Evolutionary conservation across 1,140 invertebrate genomes (phyloP).

Genomic region (Panagrolaimus sp.): DNA sequence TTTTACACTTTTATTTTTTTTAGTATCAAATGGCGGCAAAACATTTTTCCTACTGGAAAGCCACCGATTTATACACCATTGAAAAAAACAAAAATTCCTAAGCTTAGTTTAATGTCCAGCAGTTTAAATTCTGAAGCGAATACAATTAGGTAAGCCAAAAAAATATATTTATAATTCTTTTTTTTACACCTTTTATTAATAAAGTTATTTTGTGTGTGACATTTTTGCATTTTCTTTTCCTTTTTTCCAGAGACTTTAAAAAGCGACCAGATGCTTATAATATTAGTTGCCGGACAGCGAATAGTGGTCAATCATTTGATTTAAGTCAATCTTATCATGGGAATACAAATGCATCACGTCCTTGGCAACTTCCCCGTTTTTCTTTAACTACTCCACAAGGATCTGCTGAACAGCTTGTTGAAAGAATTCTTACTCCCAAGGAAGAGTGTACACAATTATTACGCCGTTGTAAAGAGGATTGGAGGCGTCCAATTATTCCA

Average conservation of each 20-base stretch:
- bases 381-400: neutral
- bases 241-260: too few species aligned
- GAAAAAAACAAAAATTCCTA: neutral
- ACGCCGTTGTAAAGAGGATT: too few species aligned
- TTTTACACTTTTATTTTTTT: neutral
- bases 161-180: neutral
- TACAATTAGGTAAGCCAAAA: too few species aligned
- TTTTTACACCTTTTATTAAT: neutral
- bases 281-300: too few species aligned
- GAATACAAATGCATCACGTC: neutral
- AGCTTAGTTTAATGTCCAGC: neutral
- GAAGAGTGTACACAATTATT: too few species aligned
- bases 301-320: neutral
- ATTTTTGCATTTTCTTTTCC: too few species aligned
- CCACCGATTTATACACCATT: neutral
- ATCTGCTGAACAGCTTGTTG: neutral
- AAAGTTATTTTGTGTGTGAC: too few species aligned
- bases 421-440: neutral
- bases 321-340: neutral
- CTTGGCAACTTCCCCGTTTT: neutral
- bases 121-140: neutral
- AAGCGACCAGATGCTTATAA: too few species aligned
- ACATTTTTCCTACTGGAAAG: neutral
- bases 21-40: neutral
- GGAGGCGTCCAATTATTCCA: too few species aligned